Percentiles rank a stretch among this genome's conserved stretches.
phyloP scores from a whole-genome alignment of 2,797 vertebrate genomes.

The Chaetodon trifasciatus region DNA sequence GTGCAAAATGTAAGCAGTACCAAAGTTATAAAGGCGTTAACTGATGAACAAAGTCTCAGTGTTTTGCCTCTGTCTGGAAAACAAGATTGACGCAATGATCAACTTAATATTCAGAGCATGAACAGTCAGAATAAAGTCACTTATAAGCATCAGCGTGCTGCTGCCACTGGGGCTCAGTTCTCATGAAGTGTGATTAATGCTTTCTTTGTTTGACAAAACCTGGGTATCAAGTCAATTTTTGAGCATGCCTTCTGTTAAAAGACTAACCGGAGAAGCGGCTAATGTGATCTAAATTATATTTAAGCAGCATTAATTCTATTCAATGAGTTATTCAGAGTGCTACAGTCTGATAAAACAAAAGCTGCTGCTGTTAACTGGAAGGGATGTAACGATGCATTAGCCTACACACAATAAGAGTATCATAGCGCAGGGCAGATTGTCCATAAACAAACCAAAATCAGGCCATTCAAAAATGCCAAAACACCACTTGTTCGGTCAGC shows the following conservation, averaged over 20 bases:
- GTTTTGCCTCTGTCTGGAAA: slow-evolving; percentile 34
- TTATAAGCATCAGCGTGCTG: slow-evolving; percentile 22
- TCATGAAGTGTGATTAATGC: slow-evolving; percentile 27
- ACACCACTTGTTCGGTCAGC: slow-evolving; percentile 16
- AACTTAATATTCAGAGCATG: slow-evolving; percentile 58
- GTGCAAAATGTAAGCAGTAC: slow-evolving; percentile 8
- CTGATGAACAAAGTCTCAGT: slow-evolving; percentile 19
- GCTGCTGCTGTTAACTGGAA: background rate
- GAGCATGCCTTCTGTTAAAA: background rate
- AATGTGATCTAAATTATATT: slow-evolving; percentile 28
- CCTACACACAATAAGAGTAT: background rate
- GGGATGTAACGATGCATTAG: background rate
- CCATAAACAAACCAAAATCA: slow-evolving; percentile 8
- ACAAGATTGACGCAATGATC: slow-evolving; percentile 29
- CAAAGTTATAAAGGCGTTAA: slow-evolving; percentile 26
- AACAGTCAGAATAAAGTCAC: slow-evolving; percentile 43
- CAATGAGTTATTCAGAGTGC: slow-evolving; percentile 6
- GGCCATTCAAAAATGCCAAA: slow-evolving; percentile 2
- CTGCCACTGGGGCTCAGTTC: background rate
- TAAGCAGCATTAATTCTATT: slow-evolving; percentile 12
- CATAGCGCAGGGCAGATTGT: background rate
- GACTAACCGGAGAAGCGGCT: slow-evolving; percentile 3
- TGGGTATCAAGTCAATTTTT: slow-evolving; percentile 2
- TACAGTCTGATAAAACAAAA: background rate
- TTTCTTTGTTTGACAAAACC: slow-evolving; percentile 32